Evolutionary conservation across 2,797 vertebrate species (phyloP).

Genomic region (Artibeus lituratus): DNA sequence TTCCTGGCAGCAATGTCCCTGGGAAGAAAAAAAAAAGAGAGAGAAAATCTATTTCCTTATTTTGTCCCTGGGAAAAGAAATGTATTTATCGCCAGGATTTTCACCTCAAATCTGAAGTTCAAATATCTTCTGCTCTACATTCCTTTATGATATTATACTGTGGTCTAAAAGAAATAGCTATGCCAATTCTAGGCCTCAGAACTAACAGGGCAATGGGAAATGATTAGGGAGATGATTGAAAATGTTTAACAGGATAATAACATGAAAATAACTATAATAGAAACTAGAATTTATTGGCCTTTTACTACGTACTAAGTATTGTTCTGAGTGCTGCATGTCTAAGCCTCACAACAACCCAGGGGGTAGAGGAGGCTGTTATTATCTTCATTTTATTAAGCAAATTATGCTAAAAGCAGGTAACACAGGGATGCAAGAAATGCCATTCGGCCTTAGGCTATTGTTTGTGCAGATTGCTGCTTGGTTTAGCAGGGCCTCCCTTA

Average conservation of each 20-base stretch:
- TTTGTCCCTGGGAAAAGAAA: not conserved
- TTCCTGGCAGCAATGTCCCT: conserved; percentile 99
- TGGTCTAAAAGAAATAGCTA: not conserved
- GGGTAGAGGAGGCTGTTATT: not conserved
- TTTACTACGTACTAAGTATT: not conserved
- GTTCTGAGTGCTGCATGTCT: not conserved
- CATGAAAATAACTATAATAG: not conserved
- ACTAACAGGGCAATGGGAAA: not conserved
- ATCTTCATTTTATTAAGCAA: not conserved
- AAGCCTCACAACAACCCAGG: not conserved
- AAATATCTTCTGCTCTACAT: not conserved
- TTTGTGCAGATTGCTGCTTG: not conserved
- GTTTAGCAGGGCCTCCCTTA: not conserved
- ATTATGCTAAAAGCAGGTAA: not conserved
- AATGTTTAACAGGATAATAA: conserved; percentile 14
- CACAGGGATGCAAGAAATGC: not conserved
- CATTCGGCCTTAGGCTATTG: not conserved
- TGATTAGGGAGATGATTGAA: not conserved
- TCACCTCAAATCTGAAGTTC: not conserved
- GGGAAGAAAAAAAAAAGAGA: conserved; percentile 38
- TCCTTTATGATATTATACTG: not conserved
- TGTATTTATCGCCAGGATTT: not conserved
- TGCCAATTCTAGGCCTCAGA: not conserved
- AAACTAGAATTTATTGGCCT: conserved; percentile 10
- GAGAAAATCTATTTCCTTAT: conserved; percentile 37